Conservation (phyloP, 2,113 vertebrate species). For the Xiphophorus couchianus region DNA sequence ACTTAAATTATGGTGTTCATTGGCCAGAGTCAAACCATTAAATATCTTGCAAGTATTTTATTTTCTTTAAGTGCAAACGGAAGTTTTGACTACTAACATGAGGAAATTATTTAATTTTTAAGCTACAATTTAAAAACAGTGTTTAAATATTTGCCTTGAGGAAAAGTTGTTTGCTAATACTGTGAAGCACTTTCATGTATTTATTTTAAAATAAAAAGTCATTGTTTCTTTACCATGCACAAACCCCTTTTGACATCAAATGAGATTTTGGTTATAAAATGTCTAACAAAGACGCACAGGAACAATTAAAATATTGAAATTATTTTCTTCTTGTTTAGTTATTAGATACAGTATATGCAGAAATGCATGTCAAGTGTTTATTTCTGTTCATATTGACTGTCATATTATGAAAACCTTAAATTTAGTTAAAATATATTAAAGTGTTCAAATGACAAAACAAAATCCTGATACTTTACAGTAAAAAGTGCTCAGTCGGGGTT, state of each 20-base stretch:
- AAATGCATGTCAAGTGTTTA: neutral
- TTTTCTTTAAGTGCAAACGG: neutral
- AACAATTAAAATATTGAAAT: neutral
- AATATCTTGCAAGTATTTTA: neutral
- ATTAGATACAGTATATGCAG: too few species aligned
- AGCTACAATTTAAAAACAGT: conserved; percentile 4
- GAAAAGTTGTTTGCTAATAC: conserved; percentile 34
- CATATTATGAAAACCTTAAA: neutral
- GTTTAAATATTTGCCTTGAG: conserved; percentile 16
- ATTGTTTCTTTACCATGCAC: neutral
- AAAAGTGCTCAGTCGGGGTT: too few species aligned
- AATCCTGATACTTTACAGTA: neutral
- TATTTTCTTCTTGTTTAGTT: too few species aligned
- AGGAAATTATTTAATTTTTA: neutral
- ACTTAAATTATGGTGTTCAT: neutral
- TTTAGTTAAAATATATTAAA: neutral
- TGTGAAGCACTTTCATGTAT: conserved; percentile 69
- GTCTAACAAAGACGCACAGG: neutral
- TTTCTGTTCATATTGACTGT: too few species aligned
- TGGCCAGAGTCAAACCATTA: neutral
- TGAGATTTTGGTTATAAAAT: neutral
- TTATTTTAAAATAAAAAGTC: conserved; percentile 80
- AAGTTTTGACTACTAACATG: neutral
- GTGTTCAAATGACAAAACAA: neutral
- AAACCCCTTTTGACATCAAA: conserved; percentile 2